Base-by-base conservation (phyloP, 2,113 vertebrate species). In the Entomyzon cyanotis region DNA sequence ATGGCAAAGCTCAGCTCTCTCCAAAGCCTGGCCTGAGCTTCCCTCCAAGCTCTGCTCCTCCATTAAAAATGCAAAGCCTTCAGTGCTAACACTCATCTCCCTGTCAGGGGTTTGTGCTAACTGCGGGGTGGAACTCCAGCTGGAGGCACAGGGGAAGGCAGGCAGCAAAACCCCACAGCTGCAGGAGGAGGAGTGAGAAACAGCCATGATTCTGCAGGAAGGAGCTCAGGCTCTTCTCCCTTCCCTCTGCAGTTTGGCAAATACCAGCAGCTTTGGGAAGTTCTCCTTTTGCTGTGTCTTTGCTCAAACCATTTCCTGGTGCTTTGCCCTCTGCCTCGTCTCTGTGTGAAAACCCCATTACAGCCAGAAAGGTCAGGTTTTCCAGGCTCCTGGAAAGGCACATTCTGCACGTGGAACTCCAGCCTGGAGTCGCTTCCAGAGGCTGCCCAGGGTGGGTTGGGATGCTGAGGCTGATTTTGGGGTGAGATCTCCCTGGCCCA, bases 401-500 rank as follows among this genome's bases (percentile, higher is more conserved):
- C 5, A 2, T 12, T 10, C 27, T 12, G 65, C 53, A 10, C 37
- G 0, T 2, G 33, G 21, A 84, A 7, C 39, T 2, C 21, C 20
- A 13, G 15, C 1, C 64, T 25, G 24, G 82, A 84, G 37, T 41
- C 39, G 49, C 27, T 37, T 13, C 9, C 21, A 5, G 47, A 47
- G 52, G 47, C 25, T 77, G 63, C 17, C 17, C 15, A 35, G 35
- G 20, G 35, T 2, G 50, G 31, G 24, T 31, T 63, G 60, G n/a
- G 69, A 3, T 44, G 22, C 58, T 47, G 47, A 64, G 62, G 35
- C 22, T 76, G 62, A 10, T 68, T 49, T 19, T 22, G 59, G 56
- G 44, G 10, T 0, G 5, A 55, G 59, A 16, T 23, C 25, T 47
- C 28, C 22, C 27, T 12, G 41, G 46, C 41, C 28, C 4, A 0